Conservation (phyloP, 2,888 invertebrate species). For the Dryobotodes eremita region DNA sequence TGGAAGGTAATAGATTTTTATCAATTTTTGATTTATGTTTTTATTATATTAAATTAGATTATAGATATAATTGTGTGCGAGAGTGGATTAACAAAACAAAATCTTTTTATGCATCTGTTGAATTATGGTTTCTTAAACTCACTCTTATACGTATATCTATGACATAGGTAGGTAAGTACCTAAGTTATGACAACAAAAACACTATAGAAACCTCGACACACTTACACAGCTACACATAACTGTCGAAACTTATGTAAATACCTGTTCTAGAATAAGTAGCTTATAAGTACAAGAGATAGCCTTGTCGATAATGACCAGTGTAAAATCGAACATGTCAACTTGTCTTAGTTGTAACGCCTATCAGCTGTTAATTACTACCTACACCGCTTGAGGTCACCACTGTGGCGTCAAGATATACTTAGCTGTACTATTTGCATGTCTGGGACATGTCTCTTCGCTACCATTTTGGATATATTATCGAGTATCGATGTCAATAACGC, state of each 20-base stretch:
- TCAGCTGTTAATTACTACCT: slow-evolving; percentile 84
- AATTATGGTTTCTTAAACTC: not conserved
- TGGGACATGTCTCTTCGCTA: slow-evolving; percentile 70
- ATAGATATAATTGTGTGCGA: not conserved
- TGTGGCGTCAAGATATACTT: slow-evolving; percentile 69
- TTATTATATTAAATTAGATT: slow-evolving; percentile 1
- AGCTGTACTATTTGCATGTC: slow-evolving; percentile 68
- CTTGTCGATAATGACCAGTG: slow-evolving; percentile 68
- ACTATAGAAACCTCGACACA: slow-evolving; percentile 40
- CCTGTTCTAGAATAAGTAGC: slow-evolving; percentile 50
- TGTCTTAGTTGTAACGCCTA: slow-evolving; percentile 77
- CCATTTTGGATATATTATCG: slow-evolving; percentile 67
- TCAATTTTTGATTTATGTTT: slow-evolving; percentile 15
- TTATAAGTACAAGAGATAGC: slow-evolving; percentile 53
- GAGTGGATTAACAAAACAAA: too few relatives aligned
- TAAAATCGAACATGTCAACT: slow-evolving; percentile 70
- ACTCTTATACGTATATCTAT: not conserved
- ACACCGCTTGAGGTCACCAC: slow-evolving; percentile 75
- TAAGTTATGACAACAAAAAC: not conserved
- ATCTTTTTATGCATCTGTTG: too few relatives aligned
- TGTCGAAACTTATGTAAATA: slow-evolving; percentile 67
- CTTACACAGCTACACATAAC: slow-evolving; percentile 38
- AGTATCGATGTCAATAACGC: slow-evolving; percentile 63
- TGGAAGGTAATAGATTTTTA: slow-evolving; percentile 21
- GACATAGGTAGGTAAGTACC: not conserved